These are phyloP conservation scores for Anneissia japonica DNA, from an alignment of 35 echinoderm and acorn worm species.

Conservation along the genomic window DNA sequence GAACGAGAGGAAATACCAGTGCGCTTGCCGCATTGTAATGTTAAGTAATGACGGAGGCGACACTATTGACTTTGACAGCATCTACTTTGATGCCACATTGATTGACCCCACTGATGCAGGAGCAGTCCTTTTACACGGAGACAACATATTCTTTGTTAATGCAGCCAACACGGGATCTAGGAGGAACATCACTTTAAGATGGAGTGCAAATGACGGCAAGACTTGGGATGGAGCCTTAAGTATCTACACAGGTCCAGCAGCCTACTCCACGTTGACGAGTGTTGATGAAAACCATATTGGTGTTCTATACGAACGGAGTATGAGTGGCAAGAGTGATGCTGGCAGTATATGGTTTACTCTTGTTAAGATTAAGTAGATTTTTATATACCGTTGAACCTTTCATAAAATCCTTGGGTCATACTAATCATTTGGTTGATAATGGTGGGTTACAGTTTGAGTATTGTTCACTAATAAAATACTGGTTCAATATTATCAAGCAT, in stretches of 20 bases:
- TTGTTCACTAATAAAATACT: no score
- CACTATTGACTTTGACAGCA: conserved; percentile 38
- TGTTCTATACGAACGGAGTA: conserved; percentile 53
- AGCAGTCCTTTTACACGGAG: conserved; percentile 31
- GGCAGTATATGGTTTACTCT: neutral
- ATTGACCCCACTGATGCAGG: conserved; percentile 63
- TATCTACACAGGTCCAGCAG: conserved; percentile 46
- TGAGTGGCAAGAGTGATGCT: neutral
- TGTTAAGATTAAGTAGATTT: neutral
- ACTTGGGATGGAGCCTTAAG: conserved; percentile 48
- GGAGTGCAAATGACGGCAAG: conserved; percentile 56
- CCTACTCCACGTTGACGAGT: conserved; percentile 55
- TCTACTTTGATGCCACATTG: conserved; percentile 41
- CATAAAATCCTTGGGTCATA: no score
- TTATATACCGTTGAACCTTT: no score
- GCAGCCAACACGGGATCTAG: conserved; percentile 19
- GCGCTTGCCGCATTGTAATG: conserved; percentile 53
- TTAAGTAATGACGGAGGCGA: conserved; percentile 64
- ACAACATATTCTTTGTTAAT: conserved; percentile 50
- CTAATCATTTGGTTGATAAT: no score
- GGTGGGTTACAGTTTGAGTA: no score
- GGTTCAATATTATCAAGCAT: no score
- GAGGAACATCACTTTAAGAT: conserved; percentile 66
- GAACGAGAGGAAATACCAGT: conserved; percentile 56
- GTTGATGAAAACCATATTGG: conserved; percentile 79